These are phyloP conservation scores for Hemicordylus capensis DNA, from an alignment of 2,113 vertebrate genomes.

Conservation along the genomic window DNA sequence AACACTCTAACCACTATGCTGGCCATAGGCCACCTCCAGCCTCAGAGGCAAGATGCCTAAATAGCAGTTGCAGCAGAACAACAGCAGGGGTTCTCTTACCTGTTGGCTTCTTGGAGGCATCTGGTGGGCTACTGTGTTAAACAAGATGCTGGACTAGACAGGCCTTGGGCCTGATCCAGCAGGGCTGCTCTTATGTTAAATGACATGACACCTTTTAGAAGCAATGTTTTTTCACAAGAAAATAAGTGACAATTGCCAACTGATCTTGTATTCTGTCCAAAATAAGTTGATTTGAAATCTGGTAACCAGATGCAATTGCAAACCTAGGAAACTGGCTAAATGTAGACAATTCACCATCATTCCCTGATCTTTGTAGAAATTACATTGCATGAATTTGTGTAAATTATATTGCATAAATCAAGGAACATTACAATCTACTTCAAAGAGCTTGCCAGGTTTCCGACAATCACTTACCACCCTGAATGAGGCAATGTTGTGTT, in stretches of 20 bases:
- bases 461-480: not conserved
- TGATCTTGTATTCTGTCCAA: constrained; percentile 23
- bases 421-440: not conserved
- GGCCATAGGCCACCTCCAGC: too few relatives aligned
- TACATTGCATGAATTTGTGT: not conserved
- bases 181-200: constrained; percentile 11
- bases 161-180: too few relatives aligned
- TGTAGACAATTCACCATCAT: not conserved
- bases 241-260: not conserved
- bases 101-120: too few relatives aligned
- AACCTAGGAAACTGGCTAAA: constrained; percentile 9
- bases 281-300: not conserved
- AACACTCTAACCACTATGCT: too few relatives aligned
- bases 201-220: not conserved
- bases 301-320: not conserved
- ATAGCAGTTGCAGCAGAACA: too few relatives aligned
- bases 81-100: too few relatives aligned
- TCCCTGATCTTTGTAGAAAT: not conserved
- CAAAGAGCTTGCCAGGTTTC: too few relatives aligned
- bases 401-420: constrained; percentile 15
- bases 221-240: not conserved
- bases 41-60: too few relatives aligned
- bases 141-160: too few relatives aligned
- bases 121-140: too few relatives aligned
- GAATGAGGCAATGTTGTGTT: not conserved